These are phyloP conservation scores for Agelaius tricolor DNA, from an alignment of 2,113 vertebrate genomes.

Conservation along the genomic window DNA sequence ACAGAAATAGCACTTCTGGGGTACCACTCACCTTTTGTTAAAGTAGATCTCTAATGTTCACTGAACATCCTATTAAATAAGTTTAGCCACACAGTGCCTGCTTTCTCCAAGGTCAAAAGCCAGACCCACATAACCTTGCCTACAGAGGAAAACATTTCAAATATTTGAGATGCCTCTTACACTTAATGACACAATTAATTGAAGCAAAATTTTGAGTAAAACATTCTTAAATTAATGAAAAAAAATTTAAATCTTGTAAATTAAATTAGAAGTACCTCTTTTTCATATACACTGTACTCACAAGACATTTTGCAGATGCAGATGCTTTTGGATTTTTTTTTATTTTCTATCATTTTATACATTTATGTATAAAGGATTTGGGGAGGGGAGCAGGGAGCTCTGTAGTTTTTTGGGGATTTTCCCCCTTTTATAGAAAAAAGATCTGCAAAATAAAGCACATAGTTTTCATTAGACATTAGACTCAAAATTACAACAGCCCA, in stretches of 20 bases:
- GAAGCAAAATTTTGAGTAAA: neutral
- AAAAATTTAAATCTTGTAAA: neutral
- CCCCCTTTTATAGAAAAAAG: neutral
- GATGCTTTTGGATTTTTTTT: neutral
- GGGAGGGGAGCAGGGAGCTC: rapidly evolving
- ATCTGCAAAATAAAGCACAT: neutral
- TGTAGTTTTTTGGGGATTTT: rapidly evolving
- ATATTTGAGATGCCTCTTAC: neutral
- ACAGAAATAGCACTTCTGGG: neutral
- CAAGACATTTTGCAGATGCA: neutral
- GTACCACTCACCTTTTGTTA: neutral
- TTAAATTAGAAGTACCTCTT: neutral
- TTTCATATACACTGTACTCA: neutral
- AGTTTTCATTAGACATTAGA: neutral
- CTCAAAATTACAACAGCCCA: neutral
- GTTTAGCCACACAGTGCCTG: neutral
- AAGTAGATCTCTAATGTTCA: neutral
- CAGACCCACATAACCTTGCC: neutral
- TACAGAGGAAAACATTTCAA: neutral
- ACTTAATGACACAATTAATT: neutral
- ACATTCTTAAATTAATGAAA: neutral
- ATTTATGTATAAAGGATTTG: neutral
- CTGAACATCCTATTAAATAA: neutral
- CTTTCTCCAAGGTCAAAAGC: neutral
- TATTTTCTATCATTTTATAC: neutral